Base-by-base conservation (phyloP, 1,140 invertebrate genomes). In the Drosophila hydei region DNA sequence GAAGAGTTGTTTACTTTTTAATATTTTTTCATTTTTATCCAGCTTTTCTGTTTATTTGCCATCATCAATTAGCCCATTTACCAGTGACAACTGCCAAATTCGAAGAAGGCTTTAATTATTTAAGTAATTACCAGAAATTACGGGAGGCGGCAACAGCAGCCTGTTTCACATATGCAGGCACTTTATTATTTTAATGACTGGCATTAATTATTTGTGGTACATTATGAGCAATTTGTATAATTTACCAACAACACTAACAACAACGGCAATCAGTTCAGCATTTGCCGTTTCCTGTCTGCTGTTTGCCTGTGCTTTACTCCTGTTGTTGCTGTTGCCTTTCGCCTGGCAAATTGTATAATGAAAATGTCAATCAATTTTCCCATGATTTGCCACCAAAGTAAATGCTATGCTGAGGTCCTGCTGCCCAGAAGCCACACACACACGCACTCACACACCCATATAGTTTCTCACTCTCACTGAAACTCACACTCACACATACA, bases 341-440 rank as follows among this genome's bases (percentile, higher is more conserved):
- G 77, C 77, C 55, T 79, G 76, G 81, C 72, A 88, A 83, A 88
- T 88, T 87, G 83, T 88, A 77, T 88, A 88, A 88, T 88, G 83
- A 88, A 88, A 83, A 88, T 88, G 83, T 88, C 83, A 88, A 88
- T 88, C 83, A 88, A 88, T 88, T 88, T 88, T 88, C 72, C 83
- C 78, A 88, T 80, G 83, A 88, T 88, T 88, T 88, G 78, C 75
- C 72, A 63, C 74, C 74, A 76, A 84, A 76, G 75, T 76, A 64
- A 68, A 51, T 36, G 59, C 16, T 40, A 47, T 65, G 52, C 54
- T 16, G 27, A 36, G 42, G 56, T 74, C 61, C 63, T 75, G 63
- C 47, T 50, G 63, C 38, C 52, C 59, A 61, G 40, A 51, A 70
- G 48, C 67, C 69, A 67, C 72, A 74, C 63, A 61, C 72, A 69